Evolutionary conservation across 2,797 vertebrate genomes (phyloP), one percentile per base, ranked within the genome.

Genomic region (Fistularia commersonii): DNA sequence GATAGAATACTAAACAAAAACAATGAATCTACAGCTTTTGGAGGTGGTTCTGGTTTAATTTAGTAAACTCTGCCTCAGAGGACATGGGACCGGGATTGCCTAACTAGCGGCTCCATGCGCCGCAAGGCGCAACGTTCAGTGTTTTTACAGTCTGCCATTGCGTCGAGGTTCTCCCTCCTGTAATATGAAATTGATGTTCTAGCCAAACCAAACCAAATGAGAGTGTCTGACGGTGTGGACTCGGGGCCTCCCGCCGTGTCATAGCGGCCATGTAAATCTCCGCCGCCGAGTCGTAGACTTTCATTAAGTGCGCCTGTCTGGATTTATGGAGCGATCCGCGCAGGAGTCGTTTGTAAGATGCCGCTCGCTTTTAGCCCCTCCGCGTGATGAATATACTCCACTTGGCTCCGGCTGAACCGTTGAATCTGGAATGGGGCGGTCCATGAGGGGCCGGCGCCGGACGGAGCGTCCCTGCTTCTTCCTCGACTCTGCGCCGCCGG

Each of bases 321-420:
- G 89, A 91, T 91, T 91, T 91, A 90, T 90, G 85, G 77, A 88
- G 83, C 88, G 82, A 84, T 88, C 82, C 76, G 67, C 60, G 71
- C 76, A 51, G 62, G 61, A 86, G 87, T 89, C 73, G 73, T 87
- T 86, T 84, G 78, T 81, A 77, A n/a, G 79, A 81, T 67, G 66
- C 74, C 71, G 83, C 75, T 72, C 71, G 58, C 72, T 78, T 77
- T 65, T 72, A 74, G 76, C 75, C 76, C 45, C 72, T 82, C n/a
- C n/a, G 87, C 73, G 82, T 90, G 88, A 90, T 89, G 86, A 78
- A 88, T 89, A 78, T 86, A 88, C 83, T 90, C 76, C 66, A 65
- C 87, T 88, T 82, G 81, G 80, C 81, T 74, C 65, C 62, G 80
- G 73, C 83, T 78, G 72, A 64, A 85, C 71, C 76, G 72, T 80